Evolutionary conservation across 2,797 vertebrate genomes (phyloP).

Genomic region (Streptopelia turtur): DNA sequence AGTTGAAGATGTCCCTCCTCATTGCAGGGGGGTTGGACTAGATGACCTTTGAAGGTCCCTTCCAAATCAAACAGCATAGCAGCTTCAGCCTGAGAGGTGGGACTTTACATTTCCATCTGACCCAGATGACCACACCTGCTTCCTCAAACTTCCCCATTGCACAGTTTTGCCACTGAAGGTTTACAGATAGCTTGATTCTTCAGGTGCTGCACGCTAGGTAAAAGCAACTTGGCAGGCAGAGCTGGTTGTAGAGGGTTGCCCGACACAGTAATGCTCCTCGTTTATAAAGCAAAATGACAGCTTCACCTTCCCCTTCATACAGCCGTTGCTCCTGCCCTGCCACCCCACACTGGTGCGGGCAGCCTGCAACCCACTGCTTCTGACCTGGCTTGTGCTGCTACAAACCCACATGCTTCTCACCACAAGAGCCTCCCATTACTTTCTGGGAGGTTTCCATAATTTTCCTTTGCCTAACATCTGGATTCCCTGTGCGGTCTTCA

Average conservation of each 20-base stretch:
- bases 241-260: neutral
- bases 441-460: neutral
- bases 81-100: neutral
- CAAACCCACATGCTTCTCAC: neutral
- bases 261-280: neutral
- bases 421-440: accelerated
- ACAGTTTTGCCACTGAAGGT: neutral
- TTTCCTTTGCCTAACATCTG: neutral
- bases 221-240: neutral
- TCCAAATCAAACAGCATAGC: neutral
- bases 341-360: accelerated
- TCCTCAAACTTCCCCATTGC: neutral
- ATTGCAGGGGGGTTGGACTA: too few relatives aligned
- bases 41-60: too few relatives aligned
- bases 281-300: neutral
- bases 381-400: neutral
- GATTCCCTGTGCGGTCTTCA: neutral
- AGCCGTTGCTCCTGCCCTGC: accelerated
- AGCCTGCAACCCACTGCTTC: accelerated
- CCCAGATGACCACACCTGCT: neutral
- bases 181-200: neutral
- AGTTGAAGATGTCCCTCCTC: too few relatives aligned
- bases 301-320: neutral
- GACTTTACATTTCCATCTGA: neutral
- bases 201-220: neutral